phyloP scores from a whole-genome alignment of 2,113 vertebrate genomes.

The Grammomys dolichurus region DNA sequence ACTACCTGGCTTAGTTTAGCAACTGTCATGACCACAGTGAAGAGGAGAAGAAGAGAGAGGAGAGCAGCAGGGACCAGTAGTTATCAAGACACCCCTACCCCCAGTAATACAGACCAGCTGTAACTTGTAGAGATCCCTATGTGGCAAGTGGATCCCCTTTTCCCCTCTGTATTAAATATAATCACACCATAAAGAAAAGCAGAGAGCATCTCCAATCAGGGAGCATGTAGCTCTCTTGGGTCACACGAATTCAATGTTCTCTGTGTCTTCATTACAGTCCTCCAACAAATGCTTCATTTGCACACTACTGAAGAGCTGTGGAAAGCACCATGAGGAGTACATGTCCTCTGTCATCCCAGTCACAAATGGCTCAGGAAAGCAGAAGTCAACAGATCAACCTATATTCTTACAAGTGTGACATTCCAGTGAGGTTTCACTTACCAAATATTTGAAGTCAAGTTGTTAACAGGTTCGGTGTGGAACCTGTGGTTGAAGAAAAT shows the following conservation, averaged over 20 bases:
- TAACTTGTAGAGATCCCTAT: background rate
- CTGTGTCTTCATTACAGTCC: background rate
- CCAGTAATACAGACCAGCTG: background rate
- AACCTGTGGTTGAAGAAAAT: slow-evolving; percentile 45
- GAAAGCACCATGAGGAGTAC: background rate
- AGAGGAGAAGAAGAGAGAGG: background rate
- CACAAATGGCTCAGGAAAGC: background rate
- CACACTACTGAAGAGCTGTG: background rate
- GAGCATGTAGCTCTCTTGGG: background rate
- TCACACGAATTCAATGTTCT: background rate
- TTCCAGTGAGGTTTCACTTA: background rate
- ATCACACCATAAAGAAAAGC: background rate
- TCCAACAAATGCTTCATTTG: background rate
- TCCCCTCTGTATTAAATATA: background rate
- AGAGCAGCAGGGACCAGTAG: background rate
- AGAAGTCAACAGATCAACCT: background rate
- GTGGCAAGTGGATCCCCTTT: background rate
- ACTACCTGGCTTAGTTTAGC: background rate
- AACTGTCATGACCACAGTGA: background rate
- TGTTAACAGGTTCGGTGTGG: background rate
- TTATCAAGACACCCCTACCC: background rate
- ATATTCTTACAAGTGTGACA: slow-evolving; percentile 2
- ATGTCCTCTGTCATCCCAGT: background rate
- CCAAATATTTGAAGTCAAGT: background rate
- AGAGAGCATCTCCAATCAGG: background rate